Evolutionary conservation across 2,113 vertebrate species (phyloP).

Genomic region (Capreolus pygargus): DNA sequence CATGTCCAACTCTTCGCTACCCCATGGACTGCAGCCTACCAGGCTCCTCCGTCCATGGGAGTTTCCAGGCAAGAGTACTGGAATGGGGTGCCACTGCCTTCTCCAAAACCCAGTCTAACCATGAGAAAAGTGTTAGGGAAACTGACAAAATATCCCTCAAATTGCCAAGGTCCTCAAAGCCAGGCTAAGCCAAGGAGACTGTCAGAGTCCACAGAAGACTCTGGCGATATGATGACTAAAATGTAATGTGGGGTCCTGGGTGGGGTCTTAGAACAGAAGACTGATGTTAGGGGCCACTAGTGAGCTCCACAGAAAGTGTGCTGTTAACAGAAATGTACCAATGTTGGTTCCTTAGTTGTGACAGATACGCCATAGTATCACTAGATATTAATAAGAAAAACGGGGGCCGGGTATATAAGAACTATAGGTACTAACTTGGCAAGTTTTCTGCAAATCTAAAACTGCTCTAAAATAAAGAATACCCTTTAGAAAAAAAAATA

Average conservation of each 20-base stretch:
- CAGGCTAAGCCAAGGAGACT: neutral
- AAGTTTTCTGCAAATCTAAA: neutral
- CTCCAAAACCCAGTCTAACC: neutral
- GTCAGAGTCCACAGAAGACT: neutral
- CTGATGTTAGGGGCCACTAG: neutral
- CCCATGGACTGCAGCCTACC: neutral
- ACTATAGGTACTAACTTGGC: neutral
- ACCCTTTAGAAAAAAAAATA: neutral
- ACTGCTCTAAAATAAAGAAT: neutral
- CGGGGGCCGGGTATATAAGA: neutral
- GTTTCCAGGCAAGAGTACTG: neutral
- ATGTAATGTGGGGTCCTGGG: neutral
- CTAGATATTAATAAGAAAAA: neutral
- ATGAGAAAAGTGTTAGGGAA: neutral
- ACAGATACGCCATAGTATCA: neutral
- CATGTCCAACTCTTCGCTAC: rapidly evolving
- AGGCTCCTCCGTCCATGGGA: neutral
- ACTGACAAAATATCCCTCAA: neutral
- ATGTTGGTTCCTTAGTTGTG: neutral
- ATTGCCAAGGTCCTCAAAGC: neutral
- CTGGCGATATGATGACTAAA: neutral
- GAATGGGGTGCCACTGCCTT: neutral
- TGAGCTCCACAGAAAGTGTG: neutral
- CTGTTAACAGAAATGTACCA: neutral
- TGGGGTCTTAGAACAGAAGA: neutral